Conservation (phyloP, 2,113 vertebrate species). For the Glaucomys volans region DNA sequence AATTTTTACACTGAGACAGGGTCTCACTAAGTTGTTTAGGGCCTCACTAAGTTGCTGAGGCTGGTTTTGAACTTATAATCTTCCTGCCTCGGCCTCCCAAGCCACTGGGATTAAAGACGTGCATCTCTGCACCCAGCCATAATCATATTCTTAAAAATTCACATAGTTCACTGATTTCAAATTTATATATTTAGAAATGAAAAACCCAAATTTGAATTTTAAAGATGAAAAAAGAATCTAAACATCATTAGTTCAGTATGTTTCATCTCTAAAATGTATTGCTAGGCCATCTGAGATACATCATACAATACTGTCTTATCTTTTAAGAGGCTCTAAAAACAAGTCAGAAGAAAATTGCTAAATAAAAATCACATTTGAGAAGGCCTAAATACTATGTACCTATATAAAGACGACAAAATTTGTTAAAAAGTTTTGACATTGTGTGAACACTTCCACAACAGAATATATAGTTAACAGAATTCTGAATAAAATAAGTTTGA, state of each 20-base stretch:
- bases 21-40: no score
- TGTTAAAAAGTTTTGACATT: conserved; percentile 6
- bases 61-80: no score
- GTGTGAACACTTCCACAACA: background rate
- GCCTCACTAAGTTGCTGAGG: no score
- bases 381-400: background rate
- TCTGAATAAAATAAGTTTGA: conserved; percentile 38
- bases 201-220: conserved; percentile 37
- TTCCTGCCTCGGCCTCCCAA: no score
- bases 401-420: background rate
- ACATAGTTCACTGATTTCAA: background rate
- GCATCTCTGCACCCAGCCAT: no score
- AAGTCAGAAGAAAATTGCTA: conserved; percentile 21
- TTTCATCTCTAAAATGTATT: background rate
- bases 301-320: background rate
- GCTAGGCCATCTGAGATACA: background rate
- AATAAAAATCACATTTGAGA: conserved; percentile 53
- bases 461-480: conserved; percentile 25
- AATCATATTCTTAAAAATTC: conserved; percentile 2
- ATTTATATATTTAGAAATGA: conserved; percentile 21
- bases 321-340: conserved; percentile 44
- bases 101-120: no score
- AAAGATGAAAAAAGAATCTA: background rate
- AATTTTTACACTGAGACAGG: no score
- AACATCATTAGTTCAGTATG: conserved; percentile 37